Evolutionary conservation across 2,113 vertebrate species (phyloP).

Genomic region (Corythoichthys haematopterus): DNA sequence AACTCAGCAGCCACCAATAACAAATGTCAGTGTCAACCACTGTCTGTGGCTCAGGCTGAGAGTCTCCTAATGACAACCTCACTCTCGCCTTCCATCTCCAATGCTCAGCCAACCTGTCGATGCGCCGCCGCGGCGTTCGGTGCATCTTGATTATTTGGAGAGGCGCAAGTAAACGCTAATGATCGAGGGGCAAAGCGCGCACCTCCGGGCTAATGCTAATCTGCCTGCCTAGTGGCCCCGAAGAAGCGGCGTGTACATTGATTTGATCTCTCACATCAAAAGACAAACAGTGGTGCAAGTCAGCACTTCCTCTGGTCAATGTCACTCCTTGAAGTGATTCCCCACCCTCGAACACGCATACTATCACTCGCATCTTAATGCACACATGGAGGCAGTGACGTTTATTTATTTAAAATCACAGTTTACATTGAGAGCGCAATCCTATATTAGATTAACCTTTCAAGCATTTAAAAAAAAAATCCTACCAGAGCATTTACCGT

Average conservation of each 20-base stretch:
- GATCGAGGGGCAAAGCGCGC: conserved; percentile 65
- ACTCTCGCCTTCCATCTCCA: conserved; percentile 30
- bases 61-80: conserved; percentile 50
- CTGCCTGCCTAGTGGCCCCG: conserved; percentile 83
- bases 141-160: conserved; percentile 69
- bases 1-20: conserved; percentile 56
- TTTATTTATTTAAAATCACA: not conserved
- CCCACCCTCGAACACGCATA: conserved; percentile 35
- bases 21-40: conserved; percentile 61
- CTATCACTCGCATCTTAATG: conserved; percentile 81
- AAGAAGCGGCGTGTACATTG: conserved; percentile 88
- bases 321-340: conserved; percentile 95
- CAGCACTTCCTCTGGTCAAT: conserved; percentile 99
- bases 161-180: conserved; percentile 66
- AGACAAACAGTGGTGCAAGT: conserved; percentile 98
- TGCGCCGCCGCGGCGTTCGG: conserved; percentile 17
- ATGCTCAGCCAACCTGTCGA: conserved; percentile 24
- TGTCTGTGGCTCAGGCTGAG: conserved; percentile 41
- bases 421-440: not conserved
- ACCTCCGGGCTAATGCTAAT: conserved; percentile 90
- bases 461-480: no score
- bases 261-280: conserved; percentile 99
- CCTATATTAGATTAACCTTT: no score
- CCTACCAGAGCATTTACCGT: no score
- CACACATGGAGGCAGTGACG: not conserved